These are phyloP conservation scores for Peromyscus californicus DNA, from an alignment of 2,113 vertebrate genomes.

Conservation along the genomic window DNA sequence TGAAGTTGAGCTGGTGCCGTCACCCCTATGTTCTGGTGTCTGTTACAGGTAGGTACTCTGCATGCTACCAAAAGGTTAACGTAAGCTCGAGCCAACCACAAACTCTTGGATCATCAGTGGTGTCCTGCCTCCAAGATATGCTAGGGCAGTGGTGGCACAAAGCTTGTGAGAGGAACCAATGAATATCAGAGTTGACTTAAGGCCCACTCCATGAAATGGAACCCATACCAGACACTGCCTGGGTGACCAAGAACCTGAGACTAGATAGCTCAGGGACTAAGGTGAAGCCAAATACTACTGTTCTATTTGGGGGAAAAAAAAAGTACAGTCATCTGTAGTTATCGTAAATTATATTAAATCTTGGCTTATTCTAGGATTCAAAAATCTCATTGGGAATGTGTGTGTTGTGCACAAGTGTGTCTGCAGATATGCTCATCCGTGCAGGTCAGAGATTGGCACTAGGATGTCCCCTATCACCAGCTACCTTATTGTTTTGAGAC, in stretches of 20 bases:
- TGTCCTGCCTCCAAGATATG: neutral
- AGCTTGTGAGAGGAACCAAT: neutral
- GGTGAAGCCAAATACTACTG: neutral
- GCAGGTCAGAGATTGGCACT: neutral
- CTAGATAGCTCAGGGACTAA: neutral
- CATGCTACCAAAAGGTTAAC: neutral
- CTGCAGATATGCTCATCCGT: neutral
- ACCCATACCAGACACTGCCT: no score
- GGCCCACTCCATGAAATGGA: neutral
- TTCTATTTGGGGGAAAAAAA: neutral
- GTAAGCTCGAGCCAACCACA: neutral
- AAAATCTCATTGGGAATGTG: neutral
- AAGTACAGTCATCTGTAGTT: neutral
- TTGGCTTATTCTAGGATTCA: slow-evolving; percentile 37
- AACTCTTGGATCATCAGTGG: neutral
- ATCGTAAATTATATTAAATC: neutral
- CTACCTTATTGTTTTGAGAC: neutral
- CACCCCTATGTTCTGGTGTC: no score
- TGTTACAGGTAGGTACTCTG: neutral
- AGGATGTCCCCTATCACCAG: neutral
- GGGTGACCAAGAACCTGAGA: neutral
- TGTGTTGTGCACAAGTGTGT: neutral
- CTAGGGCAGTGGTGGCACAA: neutral
- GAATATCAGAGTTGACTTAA: neutral
- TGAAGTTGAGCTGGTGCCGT: neutral